Base-by-base conservation (phyloP, 1,140 invertebrate species). In the Pogonognathellus flavescens region DNA sequence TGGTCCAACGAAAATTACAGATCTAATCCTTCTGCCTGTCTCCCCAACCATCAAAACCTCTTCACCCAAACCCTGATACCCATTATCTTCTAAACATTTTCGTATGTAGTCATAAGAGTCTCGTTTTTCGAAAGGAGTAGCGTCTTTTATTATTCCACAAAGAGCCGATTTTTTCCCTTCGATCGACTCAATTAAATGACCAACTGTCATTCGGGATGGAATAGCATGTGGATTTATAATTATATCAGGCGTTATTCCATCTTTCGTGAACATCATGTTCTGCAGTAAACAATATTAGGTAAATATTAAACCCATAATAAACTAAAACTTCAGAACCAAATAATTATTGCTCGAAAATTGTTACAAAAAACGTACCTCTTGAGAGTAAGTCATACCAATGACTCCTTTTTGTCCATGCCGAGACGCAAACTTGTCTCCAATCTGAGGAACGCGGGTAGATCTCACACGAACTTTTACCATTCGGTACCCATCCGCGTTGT, bases 151-250 rank as follows among this genome's bases (percentile, higher is more conserved):
- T 93, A 99, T 97, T 49, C 98, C 95, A 90, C 94, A 94, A 90
- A 94, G 94, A 3, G 94, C 93, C 10, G 93, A 93, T 0, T 93
- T 90, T 91, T 99, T 99, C 1, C 98, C 97, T 92, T 99, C 97
- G 86, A 99, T 94, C 91, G 97, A 99, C 90, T 99, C 98, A 90
- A 99, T 99, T 92, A 99, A 98, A 92, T 99, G 98, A 91, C 98
- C 98, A 94, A 99, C 98, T 89, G 98, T 99, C 98, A 99, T 99
- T 94, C 98, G 96, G 90, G 97, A 98, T 84, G 98, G 98, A 90
- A 99, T 98, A 90, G 98, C 98, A 89, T 99, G 98, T 84, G 98
- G 98, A 92, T 99, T 99, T 90, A 99, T 99, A 87, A 99, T 99
- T 89, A 99, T 98, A 91, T 99, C 98, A 0, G 98, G 98, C 16